Evolutionary conservation across 92 coral and sea anemone genomes (phyloP), one percentile per base, ranked within the genome.

Genomic region (Nematostella vectensis): DNA sequence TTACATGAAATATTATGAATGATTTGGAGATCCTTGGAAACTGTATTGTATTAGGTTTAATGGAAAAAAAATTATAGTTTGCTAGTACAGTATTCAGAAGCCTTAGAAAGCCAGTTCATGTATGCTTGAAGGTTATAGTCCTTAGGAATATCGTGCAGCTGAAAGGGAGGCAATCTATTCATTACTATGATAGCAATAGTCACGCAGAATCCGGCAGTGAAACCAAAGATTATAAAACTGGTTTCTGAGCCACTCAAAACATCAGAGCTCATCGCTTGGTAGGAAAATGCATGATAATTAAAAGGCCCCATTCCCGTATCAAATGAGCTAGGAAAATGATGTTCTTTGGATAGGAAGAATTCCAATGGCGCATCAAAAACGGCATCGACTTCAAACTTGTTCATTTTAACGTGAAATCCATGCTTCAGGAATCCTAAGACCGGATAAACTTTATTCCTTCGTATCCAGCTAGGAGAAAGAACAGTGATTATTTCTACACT

Each of bases 281-380:
- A 15, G n/a, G 4, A 59, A 27, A 17, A 59, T 9, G 38, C 17
- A 59, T 38, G 29, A 23, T 3, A 24, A 11, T 2, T 15, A 12
- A 26, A 55, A 20, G 25, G 13, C 27, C 10, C 16, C 15, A 10
- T 17, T 3, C 29, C 29, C 16, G 11, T 15, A 44, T 26, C 9
- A 6, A 27, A 26, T 4, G 2, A 18, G 27, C 24, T 36, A 13
- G 50, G 49, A 16, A 26, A 56, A 27, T 70, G 55, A 1, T 82
- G 59, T 22, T 74, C 58, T 47, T 70, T 56, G 2, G 13, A 28
- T 2, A 88, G 72, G 33, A 88, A 88, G 51, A 69, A 74, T 24
- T 88, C 82, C 52, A 88, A 58, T 3, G 96, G 96, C 28, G 76
- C 94, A 19, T 68, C 87, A 39, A 88, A 83, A 3, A 67, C 67